Evolutionary conservation across 1,140 invertebrate species (phyloP).

Genomic region (Ylistrum balloti): DNA sequence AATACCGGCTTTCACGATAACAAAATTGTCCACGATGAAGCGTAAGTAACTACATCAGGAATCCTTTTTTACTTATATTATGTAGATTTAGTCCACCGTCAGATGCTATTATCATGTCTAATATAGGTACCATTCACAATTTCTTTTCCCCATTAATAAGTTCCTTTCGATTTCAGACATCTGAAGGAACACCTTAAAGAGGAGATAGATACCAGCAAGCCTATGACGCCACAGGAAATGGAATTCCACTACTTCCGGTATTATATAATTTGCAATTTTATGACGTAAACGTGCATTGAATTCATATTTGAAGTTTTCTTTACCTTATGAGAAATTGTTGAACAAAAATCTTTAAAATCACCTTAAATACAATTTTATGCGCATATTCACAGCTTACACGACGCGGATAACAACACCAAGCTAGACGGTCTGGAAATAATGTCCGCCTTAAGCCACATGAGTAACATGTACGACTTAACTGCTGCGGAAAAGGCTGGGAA

Average conservation of each 20-base stretch:
- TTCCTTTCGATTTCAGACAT: slow-evolving; percentile 68
- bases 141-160: no score
- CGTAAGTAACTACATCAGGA: no score
- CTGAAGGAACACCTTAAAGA: slow-evolving; percentile 75
- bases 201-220: slow-evolving; percentile 71
- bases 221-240: slow-evolving; percentile 75
- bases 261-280: no score
- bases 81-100: no score
- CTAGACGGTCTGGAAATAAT: slow-evolving; percentile 78
- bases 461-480: slow-evolving; percentile 67
- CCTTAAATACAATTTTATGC: no score
- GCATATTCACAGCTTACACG: slow-evolving; percentile 70
- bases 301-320: no score
- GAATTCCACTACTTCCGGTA: slow-evolving; percentile 79
- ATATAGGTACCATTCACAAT: no score
- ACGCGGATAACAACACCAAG: slow-evolving; percentile 77
- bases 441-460: slow-evolving; percentile 76
- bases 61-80: no score
- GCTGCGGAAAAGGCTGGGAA: slow-evolving; percentile 72
- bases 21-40: slow-evolving; percentile 66
- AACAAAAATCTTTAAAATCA: no score
- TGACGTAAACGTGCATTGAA: no score
- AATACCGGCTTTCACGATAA: slow-evolving; percentile 62
- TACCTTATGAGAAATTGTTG: no score
- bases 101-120: no score